Percentiles rank a stretch among this genome's conserved stretches.
These are phyloP conservation scores for human DNA, from an alignment of 2,113 vertebrate species.

Conservation along the genomic window GRCh38 chr20:52734501-52735000, in stretches of 20 bases:
- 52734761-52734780: not conserved
- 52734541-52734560: not conserved
- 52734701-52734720: not conserved
- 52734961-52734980: not conserved
- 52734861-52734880: not conserved
- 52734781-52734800: fast-evolving
- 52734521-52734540: not conserved
- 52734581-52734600: not conserved
- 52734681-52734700: fast-evolving
- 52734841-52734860: fast-evolving
- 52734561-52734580: not conserved
- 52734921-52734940: not conserved
- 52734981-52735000: not conserved
- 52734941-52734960: not conserved
- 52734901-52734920: not conserved
- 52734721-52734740: not conserved
- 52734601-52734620: fast-evolving
- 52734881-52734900: not conserved
- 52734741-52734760: not conserved
- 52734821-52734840: not conserved
- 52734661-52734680: no score
- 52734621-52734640: not conserved
- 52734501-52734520: not conserved
- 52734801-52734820: not conserved
- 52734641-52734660: not conserved